phyloP scores from a whole-genome alignment of 2,888 invertebrate genomes.

The Microplitis deprimator region DNA sequence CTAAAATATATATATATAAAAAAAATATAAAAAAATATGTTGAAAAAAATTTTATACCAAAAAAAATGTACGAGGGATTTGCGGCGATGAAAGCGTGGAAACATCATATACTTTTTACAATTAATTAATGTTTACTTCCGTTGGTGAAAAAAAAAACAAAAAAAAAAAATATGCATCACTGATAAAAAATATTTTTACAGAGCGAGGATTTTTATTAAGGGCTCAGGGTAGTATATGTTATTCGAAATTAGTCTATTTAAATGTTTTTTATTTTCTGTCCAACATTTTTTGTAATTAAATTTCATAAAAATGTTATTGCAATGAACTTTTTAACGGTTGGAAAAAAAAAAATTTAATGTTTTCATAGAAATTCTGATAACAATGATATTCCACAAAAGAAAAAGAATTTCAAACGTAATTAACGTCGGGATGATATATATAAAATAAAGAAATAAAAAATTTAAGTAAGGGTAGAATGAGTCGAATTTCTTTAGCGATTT shows the following conservation, averaged over 20 bases:
- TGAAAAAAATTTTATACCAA: neutral
- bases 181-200: slow-evolving; percentile 1
- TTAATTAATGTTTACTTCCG: neutral
- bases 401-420: too few species aligned
- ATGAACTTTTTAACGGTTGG: neutral
- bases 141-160: neutral
- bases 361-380: too few species aligned
- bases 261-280: neutral
- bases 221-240: neutral
- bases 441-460: neutral
- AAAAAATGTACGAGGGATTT: neutral
- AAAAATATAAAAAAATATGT: neutral
- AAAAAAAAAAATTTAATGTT: too few species aligned
- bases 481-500: slow-evolving; percentile 44
- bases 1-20: neutral
- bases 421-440: neutral
- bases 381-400: too few species aligned
- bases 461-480: slow-evolving; percentile 4
- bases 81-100: neutral
- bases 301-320: too few species aligned
- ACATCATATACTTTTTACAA: neutral
- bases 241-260: neutral
- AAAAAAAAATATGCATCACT: neutral
- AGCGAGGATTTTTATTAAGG: neutral
- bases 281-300: neutral